phyloP scores from a whole-genome alignment of 1,140 invertebrate genomes.

The Archivesica marissinica region DNA sequence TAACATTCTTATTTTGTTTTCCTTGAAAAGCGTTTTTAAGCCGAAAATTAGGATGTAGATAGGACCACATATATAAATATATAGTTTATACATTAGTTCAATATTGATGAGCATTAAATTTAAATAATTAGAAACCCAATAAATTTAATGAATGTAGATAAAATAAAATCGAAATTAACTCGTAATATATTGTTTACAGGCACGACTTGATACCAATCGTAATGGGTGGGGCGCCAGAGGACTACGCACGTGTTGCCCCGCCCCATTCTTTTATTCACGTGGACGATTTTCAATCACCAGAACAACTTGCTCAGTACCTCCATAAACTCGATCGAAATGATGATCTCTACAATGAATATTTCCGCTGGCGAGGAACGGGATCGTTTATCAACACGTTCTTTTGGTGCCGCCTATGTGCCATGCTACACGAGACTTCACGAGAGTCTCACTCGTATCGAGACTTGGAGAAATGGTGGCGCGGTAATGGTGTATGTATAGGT shows the following conservation, averaged over 20 bases:
- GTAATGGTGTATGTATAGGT: conserved; percentile 74
- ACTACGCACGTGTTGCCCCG: conserved; percentile 82
- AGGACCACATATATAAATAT: too few species aligned
- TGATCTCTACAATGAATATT: conserved; percentile 83
- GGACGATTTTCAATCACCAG: conserved; percentile 95
- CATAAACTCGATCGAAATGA: conserved; percentile 85
- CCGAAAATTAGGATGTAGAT: too few species aligned
- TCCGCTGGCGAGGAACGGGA: conserved; percentile 82
- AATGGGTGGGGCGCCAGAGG: conserved; percentile 85
- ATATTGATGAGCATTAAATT: too few species aligned
- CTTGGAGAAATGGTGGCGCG: conserved; percentile 77
- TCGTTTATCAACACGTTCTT: conserved; percentile 86
- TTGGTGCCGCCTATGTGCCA: conserved; percentile 96
- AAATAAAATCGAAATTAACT: too few species aligned
- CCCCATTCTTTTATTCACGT: conserved; percentile 96
- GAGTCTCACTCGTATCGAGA: conserved; percentile 64
- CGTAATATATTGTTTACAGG: conserved; percentile 72
- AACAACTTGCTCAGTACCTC: conserved; percentile 94
- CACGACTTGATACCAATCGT: conserved; percentile 84
- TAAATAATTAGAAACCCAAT: too few species aligned
- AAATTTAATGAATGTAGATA: too few species aligned
- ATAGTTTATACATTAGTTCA: too few species aligned
- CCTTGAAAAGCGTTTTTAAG: too few species aligned
- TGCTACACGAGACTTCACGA: conserved; percentile 74
- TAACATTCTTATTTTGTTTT: too few species aligned